These are phyloP conservation scores for Plectropomus leopardus DNA, from an alignment of 2,113 vertebrate genomes.

Conservation along the genomic window DNA sequence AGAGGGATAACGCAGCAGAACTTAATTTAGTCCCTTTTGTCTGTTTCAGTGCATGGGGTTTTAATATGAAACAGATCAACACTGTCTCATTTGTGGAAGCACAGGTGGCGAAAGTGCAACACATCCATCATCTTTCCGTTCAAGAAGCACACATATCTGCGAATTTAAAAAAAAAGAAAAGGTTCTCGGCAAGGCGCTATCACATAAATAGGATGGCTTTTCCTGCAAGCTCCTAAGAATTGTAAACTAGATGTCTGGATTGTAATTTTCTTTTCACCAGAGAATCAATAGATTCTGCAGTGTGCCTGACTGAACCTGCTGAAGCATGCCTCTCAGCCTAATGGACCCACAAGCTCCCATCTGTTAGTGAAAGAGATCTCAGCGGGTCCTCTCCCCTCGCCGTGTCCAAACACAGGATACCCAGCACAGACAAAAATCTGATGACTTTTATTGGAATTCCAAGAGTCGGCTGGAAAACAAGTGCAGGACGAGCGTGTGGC, in stretches of 20 bases:
- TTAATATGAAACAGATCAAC: conserved; percentile 52
- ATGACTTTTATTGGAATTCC: conserved; percentile 75
- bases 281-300: conserved; percentile 76
- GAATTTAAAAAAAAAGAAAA: background rate
- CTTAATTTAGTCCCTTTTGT: background rate
- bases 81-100: conserved; percentile 50
- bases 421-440: conserved; percentile 52
- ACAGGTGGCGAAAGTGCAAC: conserved; percentile 62
- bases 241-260: conserved; percentile 78
- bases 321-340: conserved; percentile 76
- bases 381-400: conserved; percentile 51
- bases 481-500: conserved; percentile 33
- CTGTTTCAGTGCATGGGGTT: conserved; percentile 46
- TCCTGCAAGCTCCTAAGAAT: conserved; percentile 56
- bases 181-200: conserved; percentile 26
- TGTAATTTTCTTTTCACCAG: conserved; percentile 76
- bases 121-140: conserved; percentile 62
- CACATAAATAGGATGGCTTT: conserved; percentile 51
- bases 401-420: conserved; percentile 57
- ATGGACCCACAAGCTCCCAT: conserved; percentile 80
- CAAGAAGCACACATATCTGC: conserved; percentile 16
- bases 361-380: conserved; percentile 80
- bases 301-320: conserved; percentile 73
- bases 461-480: conserved; percentile 64
- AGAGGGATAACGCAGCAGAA: background rate